Conservation (phyloP, 2,113 vertebrate species). For the Xenopus tropicalis region DNA sequence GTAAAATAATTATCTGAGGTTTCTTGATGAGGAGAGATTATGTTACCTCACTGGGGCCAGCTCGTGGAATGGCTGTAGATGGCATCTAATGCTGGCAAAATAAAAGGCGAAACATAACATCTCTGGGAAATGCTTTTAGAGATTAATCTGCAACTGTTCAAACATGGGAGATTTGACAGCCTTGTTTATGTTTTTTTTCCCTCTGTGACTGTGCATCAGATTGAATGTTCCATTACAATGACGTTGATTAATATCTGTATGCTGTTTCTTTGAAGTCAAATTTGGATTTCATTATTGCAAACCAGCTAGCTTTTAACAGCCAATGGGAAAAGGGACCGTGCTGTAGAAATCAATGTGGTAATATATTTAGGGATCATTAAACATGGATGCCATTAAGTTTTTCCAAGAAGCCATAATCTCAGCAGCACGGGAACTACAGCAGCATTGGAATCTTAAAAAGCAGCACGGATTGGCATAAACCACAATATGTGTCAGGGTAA, state of each 20-base stretch:
- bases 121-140: not conserved
- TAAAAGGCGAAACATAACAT: not conserved
- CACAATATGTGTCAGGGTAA: not conserved
- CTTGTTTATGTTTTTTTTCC: not conserved
- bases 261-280: slow-evolving; percentile 17
- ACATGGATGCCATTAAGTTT: slow-evolving; percentile 9
- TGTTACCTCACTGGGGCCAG: not conserved
- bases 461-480: not conserved
- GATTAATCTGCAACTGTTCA: slow-evolving; percentile 16
- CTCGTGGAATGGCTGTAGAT: not conserved
- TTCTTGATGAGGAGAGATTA: not conserved
- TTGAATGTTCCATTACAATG: slow-evolving; percentile 21
- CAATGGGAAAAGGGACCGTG: slow-evolving; percentile 3
- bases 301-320: slow-evolving; percentile 9
- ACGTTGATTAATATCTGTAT: slow-evolving; percentile 28
- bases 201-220: slow-evolving; percentile 4
- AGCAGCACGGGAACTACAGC: not conserved
- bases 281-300: slow-evolving; percentile 25
- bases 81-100: not conserved
- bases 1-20: not conserved
- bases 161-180: slow-evolving; percentile 8
- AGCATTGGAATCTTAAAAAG: not conserved
- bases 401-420: slow-evolving; percentile 11
- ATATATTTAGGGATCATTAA: slow-evolving; percentile 19
- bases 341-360: slow-evolving; percentile 9